A percentile compares a stretch with the other conserved stretches of the same genome.
Conservation (phyloP, 2,888 invertebrate genomes). For the Cloeon dipterum region DNA sequence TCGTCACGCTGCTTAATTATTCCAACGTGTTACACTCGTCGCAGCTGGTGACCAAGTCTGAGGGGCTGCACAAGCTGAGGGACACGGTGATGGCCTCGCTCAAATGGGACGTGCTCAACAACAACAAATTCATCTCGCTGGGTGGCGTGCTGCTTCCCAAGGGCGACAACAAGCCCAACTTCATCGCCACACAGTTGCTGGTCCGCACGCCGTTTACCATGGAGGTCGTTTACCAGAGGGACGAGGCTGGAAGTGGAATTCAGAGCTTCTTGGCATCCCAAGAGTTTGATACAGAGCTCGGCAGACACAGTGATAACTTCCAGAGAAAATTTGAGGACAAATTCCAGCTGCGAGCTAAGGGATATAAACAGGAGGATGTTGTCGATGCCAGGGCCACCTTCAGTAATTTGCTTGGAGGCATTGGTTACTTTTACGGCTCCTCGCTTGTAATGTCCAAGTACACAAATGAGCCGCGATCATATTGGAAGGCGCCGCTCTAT, state of each 20-base stretch:
- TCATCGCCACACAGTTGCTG: conserved; percentile 29
- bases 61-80: conserved; percentile 44
- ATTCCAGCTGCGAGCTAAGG: conserved; percentile 51
- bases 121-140: conserved; percentile 14
- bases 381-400: conserved; percentile 60
- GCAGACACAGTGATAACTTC: conserved; percentile 36
- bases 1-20: conserved; percentile 27
- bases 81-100: conserved; percentile 52
- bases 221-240: conserved; percentile 64
- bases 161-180: conserved; percentile 30
- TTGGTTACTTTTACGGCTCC: conserved; percentile 91
- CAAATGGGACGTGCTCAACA: conserved; percentile 28
- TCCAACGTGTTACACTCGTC: conserved; percentile 42
- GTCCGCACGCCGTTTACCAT: conserved; percentile 57
- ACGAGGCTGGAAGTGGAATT: conserved; percentile 46
- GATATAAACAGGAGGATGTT: conserved; percentile 35
- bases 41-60: conserved; percentile 42
- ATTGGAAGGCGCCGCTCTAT: conserved; percentile 82
- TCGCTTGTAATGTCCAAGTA: conserved; percentile 61
- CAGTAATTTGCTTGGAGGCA: conserved; percentile 86
- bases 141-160: conserved; percentile 4
- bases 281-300: conserved; percentile 34
- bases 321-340: conserved; percentile 55
- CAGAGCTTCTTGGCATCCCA: conserved; percentile 28
- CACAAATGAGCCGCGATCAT: conserved; percentile 68